Percentiles rank a stretch among this genome's conserved stretches.
phyloP scores from a whole-genome alignment of 2,888 invertebrate species.

The Diarsia dahlii region DNA sequence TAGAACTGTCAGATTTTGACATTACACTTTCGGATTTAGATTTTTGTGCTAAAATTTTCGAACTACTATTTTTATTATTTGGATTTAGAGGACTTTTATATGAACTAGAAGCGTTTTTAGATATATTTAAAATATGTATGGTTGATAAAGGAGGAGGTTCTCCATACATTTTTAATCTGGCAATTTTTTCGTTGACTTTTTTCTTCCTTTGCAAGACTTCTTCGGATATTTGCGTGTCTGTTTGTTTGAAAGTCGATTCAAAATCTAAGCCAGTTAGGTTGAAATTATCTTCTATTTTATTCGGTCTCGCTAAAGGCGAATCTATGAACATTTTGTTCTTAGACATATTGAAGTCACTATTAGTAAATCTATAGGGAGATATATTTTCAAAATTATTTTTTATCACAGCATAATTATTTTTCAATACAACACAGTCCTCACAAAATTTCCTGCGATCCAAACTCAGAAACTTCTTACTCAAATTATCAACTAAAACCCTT shows the following conservation, averaged over 20 bases:
- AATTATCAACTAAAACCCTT: conserved; percentile 83
- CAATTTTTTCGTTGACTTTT: conserved; percentile 83
- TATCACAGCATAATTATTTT: conserved; percentile 75
- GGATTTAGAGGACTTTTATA: conserved; percentile 83
- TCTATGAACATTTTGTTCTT: conserved; percentile 81
- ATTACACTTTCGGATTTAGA: conserved; percentile 8
- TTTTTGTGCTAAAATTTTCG: conserved; percentile 18
- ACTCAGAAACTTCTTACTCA: conserved; percentile 77
- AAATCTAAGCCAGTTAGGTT: conserved; percentile 86
- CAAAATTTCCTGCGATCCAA: conserved; percentile 74
- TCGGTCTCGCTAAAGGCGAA: conserved; percentile 73
- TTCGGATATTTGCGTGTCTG: conserved; percentile 77
- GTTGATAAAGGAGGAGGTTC: conserved; percentile 90
- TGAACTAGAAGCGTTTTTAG: conserved; percentile 78
- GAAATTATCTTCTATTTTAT: conserved; percentile 72
- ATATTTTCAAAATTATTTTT: conserved; percentile 76
- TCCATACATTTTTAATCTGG: conserved; percentile 89
- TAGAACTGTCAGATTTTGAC: conserved; percentile 51
- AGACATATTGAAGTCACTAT: conserved; percentile 75
- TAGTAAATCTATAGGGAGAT: conserved; percentile 82
- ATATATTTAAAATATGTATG: conserved; percentile 83
- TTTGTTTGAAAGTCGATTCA: conserved; percentile 84
- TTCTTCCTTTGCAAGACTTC: conserved; percentile 77
- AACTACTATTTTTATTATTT: conserved; percentile 61
- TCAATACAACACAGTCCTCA: conserved; percentile 78